Conservation (phyloP, 2,113 vertebrate species). For the Periophthalmodon schlosseri region DNA sequence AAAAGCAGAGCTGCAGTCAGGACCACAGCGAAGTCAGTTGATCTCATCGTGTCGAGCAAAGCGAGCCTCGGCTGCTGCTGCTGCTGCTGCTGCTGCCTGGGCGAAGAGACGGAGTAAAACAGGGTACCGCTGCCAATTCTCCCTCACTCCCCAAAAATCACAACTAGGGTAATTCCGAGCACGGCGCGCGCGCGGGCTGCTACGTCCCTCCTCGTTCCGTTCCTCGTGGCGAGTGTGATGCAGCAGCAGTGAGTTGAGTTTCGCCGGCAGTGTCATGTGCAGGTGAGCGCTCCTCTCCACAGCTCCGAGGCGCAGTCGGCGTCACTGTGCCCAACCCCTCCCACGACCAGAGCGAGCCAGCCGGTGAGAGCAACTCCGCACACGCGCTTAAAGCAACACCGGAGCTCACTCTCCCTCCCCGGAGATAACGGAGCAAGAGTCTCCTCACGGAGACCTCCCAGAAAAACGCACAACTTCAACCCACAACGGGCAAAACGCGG, state of each 20-base stretch:
- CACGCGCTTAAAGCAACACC: conserved; percentile 75
- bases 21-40: conserved; percentile 68
- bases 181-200: conserved; percentile 19
- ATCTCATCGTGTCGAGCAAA: conserved; percentile 73
- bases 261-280: conserved; percentile 71
- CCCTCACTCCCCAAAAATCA: conserved; percentile 15
- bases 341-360: conserved; percentile 44
- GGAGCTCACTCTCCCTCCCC: conserved; percentile 33
- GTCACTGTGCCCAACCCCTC: conserved; percentile 77
- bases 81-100: conserved; percentile 42
- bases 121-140: conserved; percentile 42
- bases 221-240: conserved; percentile 53
- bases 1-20: conserved; percentile 72
- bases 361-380: conserved; percentile 68
- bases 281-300: conserved; percentile 77
- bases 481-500: not conserved
- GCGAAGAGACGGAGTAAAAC: conserved; percentile 38
- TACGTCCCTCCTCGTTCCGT: conserved; percentile 42
- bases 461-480: not conserved
- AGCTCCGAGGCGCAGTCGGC: conserved; percentile 76
- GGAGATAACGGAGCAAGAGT: not conserved
- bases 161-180: conserved; percentile 30
- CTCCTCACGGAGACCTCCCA: not conserved
- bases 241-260: conserved; percentile 64
- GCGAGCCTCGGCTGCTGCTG: conserved; percentile 53